These are phyloP conservation scores for Hyperoodon ampullatus DNA, from an alignment of 2,113 vertebrate genomes.

Conservation along the genomic window DNA sequence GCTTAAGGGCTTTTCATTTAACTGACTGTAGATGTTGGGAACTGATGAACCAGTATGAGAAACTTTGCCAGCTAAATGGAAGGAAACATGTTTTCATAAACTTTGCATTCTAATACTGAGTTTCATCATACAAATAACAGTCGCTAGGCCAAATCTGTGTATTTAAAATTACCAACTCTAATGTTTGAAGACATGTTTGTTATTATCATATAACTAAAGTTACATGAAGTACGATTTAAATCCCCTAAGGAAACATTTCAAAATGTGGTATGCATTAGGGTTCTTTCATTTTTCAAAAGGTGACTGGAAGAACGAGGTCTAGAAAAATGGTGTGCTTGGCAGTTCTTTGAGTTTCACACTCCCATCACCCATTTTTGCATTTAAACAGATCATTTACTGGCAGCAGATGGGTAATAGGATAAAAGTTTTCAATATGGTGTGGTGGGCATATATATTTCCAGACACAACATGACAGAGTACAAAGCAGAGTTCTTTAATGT, in stretches of 20 bases:
- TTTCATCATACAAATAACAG: not conserved
- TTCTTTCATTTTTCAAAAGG: not conserved
- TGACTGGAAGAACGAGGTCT: not conserved
- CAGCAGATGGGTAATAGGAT: slow-evolving; percentile 76
- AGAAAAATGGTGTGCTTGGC: not conserved
- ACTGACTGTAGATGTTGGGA: not conserved
- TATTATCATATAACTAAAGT: slow-evolving; percentile 17
- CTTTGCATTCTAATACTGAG: not conserved
- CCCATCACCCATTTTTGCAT: slow-evolving; percentile 15
- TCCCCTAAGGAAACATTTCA: not conserved
- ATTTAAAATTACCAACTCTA: not conserved
- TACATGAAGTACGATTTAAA: not conserved
- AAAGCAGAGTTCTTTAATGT: slow-evolving; percentile 52
- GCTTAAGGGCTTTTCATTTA: not conserved
- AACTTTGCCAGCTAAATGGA: not conserved
- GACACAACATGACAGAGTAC: slow-evolving; percentile 55
- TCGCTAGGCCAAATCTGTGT: not conserved
- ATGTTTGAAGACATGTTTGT: not conserved
- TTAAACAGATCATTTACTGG: slow-evolving; percentile 66
- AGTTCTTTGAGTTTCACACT: slow-evolving; percentile 27
- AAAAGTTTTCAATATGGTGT: slow-evolving; percentile 39
- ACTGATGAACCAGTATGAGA: not conserved
- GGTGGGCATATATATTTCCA: slow-evolving; percentile 62
- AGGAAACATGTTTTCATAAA: not conserved
- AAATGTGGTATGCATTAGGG: not conserved